These are phyloP conservation scores for Sceliomorpha sp. DNA, from an alignment of 2,888 invertebrate genomes.

Conservation along the genomic window DNA sequence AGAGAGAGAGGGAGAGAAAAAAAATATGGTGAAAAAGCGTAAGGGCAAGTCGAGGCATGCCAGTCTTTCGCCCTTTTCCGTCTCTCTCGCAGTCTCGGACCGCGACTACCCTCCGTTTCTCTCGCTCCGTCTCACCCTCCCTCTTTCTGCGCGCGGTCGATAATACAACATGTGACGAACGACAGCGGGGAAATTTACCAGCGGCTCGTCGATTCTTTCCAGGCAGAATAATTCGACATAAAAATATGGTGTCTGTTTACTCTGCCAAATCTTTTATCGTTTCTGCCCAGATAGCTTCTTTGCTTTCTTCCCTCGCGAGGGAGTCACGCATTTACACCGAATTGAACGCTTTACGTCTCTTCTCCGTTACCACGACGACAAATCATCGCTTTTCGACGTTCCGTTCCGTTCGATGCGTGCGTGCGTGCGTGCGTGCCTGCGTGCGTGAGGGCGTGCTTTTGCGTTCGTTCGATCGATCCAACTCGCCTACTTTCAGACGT, in stretches of 20 bases:
- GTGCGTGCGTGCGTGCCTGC: too few species aligned
- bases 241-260: conserved; percentile 55
- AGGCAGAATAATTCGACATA: conserved; percentile 50
- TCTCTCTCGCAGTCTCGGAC: too few species aligned
- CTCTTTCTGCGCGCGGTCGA: conserved; percentile 52
- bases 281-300: conserved; percentile 44
- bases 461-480: too few species aligned
- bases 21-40: too few species aligned
- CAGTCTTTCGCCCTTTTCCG: conserved; percentile 35
- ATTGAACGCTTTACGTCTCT: conserved; percentile 48
- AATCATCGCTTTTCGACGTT: too few species aligned
- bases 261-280: conserved; percentile 52
- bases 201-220: conserved; percentile 51
- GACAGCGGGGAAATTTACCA: conserved; percentile 52
- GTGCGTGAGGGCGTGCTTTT: too few species aligned
- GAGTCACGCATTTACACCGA: conserved; percentile 46
- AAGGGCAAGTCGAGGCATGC: conserved; percentile 36
- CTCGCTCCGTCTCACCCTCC: conserved; percentile 19
- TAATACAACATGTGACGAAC: conserved; percentile 53
- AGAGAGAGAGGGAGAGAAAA: too few species aligned
- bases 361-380: conserved; percentile 17
- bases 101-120: too few species aligned
- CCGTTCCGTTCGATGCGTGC: too few species aligned
- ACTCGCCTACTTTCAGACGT: too few species aligned
- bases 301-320: conserved; percentile 26